phyloP scores from a whole-genome alignment of 2,797 vertebrate genomes.

The Myoxocephalus aenaeus region DNA sequence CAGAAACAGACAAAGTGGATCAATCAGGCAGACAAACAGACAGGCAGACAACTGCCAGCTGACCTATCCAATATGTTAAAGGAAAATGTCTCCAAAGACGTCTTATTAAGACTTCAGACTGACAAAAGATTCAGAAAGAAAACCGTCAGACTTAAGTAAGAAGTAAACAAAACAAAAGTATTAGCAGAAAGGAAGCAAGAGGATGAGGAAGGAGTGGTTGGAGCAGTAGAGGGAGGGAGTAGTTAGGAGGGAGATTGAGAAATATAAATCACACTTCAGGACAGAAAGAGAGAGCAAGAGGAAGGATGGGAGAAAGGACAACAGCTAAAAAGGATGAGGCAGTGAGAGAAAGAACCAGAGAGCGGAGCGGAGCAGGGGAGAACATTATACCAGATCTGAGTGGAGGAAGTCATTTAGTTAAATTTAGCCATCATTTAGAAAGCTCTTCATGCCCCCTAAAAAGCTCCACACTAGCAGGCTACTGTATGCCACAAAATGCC shows the following conservation, averaged over 20 bases:
- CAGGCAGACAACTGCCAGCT: conserved; percentile 43
- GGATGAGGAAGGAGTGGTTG: conserved; percentile 29
- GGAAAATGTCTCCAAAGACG: conserved; percentile 45
- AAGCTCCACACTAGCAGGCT: conserved; percentile 75
- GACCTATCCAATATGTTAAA: conserved; percentile 53
- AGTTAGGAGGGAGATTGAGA: conserved; percentile 34
- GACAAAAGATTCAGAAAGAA: conserved; percentile 8
- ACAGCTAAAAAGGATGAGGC: conserved; percentile 68
- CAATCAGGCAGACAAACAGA: conserved; percentile 42
- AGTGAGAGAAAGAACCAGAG: conserved; percentile 58
- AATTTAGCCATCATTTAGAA: conserved; percentile 83
- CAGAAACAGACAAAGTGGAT: conserved; percentile 57
- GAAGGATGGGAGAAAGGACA: conserved; percentile 58
- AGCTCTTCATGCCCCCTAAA: conserved; percentile 76
- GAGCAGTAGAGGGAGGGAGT: conserved; percentile 27
- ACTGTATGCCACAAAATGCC: conserved; percentile 73
- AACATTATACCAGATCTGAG: conserved; percentile 79
- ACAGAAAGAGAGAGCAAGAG: conserved; percentile 33
- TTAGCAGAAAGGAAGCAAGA: conserved; percentile 43
- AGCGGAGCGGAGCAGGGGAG: conserved; percentile 59
- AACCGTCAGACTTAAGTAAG: conserved; percentile 29
- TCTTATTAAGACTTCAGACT: conserved; percentile 43
- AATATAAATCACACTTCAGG: conserved; percentile 61
- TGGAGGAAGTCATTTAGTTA: conserved; percentile 83
- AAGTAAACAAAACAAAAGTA: conserved; percentile 54